Evolutionary conservation across 30 jellyfish, hydroid and myxozoan species (phyloP).

Genomic region (Cassiopea xamachana): DNA sequence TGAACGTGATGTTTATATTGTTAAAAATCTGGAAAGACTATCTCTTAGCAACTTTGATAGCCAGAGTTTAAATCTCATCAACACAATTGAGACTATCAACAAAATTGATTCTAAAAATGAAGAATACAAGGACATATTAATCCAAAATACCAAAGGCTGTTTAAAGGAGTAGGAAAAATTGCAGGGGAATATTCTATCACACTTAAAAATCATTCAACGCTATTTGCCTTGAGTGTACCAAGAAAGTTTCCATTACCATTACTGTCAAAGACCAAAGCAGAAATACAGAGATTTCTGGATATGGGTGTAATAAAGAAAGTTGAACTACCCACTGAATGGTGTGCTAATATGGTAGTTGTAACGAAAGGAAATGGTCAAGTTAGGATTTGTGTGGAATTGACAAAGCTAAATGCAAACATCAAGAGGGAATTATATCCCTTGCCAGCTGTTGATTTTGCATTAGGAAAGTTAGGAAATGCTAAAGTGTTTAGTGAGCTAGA

Average conservation of each 20-base stretch:
- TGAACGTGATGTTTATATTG: conserved; percentile 6
- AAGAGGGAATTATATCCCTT: conserved; percentile 55
- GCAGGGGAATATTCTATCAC: conserved; percentile 44
- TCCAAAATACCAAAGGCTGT: conserved; percentile 17
- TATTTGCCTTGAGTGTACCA: conserved; percentile 54
- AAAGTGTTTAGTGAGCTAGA: conserved; percentile 38
- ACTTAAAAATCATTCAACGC: conserved; percentile 18
- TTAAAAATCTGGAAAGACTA: conserved; percentile 29
- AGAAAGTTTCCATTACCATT: conserved; percentile 58
- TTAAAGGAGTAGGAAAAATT: conserved; percentile 42
- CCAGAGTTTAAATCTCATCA: conserved; percentile 21
- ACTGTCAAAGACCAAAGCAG: conserved; percentile 21
- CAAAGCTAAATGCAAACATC: conserved; percentile 49
- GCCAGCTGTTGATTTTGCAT: conserved; percentile 7
- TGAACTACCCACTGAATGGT: conserved; percentile 71
- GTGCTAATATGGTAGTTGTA: conserved; percentile 68
- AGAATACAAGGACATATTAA: not conserved
- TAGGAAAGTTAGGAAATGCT: not conserved
- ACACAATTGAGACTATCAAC: conserved; percentile 10
- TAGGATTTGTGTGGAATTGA: conserved; percentile 59
- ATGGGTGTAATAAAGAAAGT: conserved; percentile 48
- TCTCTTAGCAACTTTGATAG: conserved; percentile 29
- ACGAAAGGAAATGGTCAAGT: conserved; percentile 37
- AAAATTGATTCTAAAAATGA: not conserved
- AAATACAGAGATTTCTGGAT: conserved; percentile 43